Percentiles rank a stretch among this genome's conserved stretches.
These are phyloP conservation scores for Incurvaria masculella DNA, from an alignment of 2,888 invertebrate genomes.

Conservation along the genomic window DNA sequence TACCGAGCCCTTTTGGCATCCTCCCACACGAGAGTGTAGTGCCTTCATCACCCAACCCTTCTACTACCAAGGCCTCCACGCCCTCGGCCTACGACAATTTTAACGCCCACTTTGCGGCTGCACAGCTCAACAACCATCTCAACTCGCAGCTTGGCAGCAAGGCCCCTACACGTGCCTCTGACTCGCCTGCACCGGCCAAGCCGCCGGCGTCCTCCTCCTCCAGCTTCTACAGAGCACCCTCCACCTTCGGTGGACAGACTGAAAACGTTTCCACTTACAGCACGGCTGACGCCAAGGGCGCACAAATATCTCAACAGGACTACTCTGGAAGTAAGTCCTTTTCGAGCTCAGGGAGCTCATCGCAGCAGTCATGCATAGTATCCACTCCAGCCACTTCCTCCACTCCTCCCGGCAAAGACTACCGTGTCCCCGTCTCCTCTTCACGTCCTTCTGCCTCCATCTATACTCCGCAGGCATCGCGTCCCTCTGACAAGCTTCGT, in stretches of 20 bases:
- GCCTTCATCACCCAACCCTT: constrained; percentile 59
- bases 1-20: constrained; percentile 73
- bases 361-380: constrained; percentile 72
- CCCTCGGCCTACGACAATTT: constrained; percentile 62
- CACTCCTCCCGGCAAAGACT: constrained; percentile 59
- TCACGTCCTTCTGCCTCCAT: constrained; percentile 44
- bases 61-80: constrained; percentile 56
- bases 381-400: constrained; percentile 61
- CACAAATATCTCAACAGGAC: constrained; percentile 54
- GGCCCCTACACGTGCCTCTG: constrained; percentile 48
- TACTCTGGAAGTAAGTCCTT: constrained; percentile 59
- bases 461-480: constrained; percentile 44
- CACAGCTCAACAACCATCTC: constrained; percentile 62
- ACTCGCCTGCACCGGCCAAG: constrained; percentile 51
- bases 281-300: constrained; percentile 53
- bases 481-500: constrained; percentile 27
- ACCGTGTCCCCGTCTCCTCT: constrained; percentile 56
- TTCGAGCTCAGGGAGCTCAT: constrained; percentile 57
- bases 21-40: constrained; percentile 76
- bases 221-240: constrained; percentile 64
- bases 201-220: constrained; percentile 51
- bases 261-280: constrained; percentile 48
- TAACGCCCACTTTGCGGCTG: constrained; percentile 66
- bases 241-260: constrained; percentile 57
- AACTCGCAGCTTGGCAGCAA: constrained; percentile 61